A percentile compares a stretch with the other conserved stretches of the same genome.
phyloP scores from a whole-genome alignment of 1,140 invertebrate genomes.

The Melitaea cinxia region DNA sequence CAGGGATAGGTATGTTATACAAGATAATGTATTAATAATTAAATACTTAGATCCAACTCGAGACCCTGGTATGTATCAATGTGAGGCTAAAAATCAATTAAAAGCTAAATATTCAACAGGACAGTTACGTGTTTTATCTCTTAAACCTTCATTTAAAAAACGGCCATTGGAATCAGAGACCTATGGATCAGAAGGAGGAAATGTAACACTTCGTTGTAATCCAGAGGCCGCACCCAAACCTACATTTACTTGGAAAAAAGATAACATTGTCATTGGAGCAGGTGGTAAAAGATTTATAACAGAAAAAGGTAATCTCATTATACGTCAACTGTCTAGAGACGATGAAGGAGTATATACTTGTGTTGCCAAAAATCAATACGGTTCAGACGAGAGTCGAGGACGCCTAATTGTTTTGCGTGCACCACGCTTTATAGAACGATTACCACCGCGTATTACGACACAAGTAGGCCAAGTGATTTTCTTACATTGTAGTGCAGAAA shows the following conservation, averaged over 20 bases:
- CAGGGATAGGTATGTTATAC: slow-evolving; percentile 88
- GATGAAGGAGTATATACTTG: slow-evolving; percentile 96
- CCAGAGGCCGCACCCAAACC: slow-evolving; percentile 97
- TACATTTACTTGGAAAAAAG: slow-evolving; percentile 95
- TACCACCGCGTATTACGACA: slow-evolving; percentile 85
- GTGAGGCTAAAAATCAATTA: slow-evolving; percentile 93
- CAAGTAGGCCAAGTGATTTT: slow-evolving; percentile 87
- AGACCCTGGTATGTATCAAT: slow-evolving; percentile 98
- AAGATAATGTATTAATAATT: slow-evolving; percentile 94
- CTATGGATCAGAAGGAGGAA: slow-evolving; percentile 94
- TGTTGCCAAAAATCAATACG: slow-evolving; percentile 91
- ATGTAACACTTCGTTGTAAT: slow-evolving; percentile 95
- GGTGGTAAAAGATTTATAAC: slow-evolving; percentile 91
- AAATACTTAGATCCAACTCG: slow-evolving; percentile 87
- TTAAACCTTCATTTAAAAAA: slow-evolving; percentile 96
- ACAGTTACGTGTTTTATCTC: slow-evolving; percentile 92
- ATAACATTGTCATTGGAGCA: slow-evolving; percentile 90
- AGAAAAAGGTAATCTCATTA: slow-evolving; percentile 92
- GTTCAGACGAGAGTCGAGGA: slow-evolving; percentile 90
- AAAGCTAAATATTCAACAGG: slow-evolving; percentile 94
- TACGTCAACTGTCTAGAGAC: slow-evolving; percentile 91
- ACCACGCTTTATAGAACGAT: slow-evolving; percentile 86
- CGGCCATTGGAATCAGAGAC: slow-evolving; percentile 93
- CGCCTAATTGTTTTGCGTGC: slow-evolving; percentile 91
- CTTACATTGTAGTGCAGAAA: slow-evolving; percentile 90